Base-by-base conservation (phyloP, 1,140 invertebrate genomes). In the Listronotus bonariensis region DNA sequence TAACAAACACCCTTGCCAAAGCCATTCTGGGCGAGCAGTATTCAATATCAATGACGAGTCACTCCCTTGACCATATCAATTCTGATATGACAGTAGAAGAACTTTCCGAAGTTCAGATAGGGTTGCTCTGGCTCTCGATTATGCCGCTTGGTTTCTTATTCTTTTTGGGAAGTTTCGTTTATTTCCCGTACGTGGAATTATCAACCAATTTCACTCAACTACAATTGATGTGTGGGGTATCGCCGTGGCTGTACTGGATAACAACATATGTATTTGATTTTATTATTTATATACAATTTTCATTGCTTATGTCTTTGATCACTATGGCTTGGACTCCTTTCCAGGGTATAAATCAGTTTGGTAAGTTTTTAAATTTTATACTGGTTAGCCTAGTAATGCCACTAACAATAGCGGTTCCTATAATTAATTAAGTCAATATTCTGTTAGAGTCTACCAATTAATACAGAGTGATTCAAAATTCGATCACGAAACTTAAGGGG, bases 171-270 rank as follows among this genome's bases (percentile, higher is more conserved):
- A 69, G 65, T 63, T 79, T 86, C 75, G 77, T 86, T 1, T 74
- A 85, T 15, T 86, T 85, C 65, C 81, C 86, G 0, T 67, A 78
- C 15, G 65, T 72, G 42, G 81, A 82, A 70, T 45, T 74, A 36
- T 61, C 72, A n/a, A 75, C 82, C 46, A 82, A 83, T 73, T 82
- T 85, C 11, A 87, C 87, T 70, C 85, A 88, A 69, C 73, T 89
- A 14, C 86, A 88, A 76, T 82, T 86, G 76, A 85, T 89, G 69
- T 83, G 85, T 65, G 87, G 88, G 12, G 82, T 86, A 6, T 71
- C 79, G 48, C 75, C 82, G n/a, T 53, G 80, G 3, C 75, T 78
- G 0, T 89, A 85, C 75, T 89, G 87, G 87, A 20, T 82, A 3
- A 78, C 81, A 2, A 83, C 79, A 14, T 83, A 83, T 59, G 46